Percentiles rank a stretch among this genome's conserved stretches.
These are phyloP conservation scores for Bombycilla garrulus DNA, from an alignment of 2,113 vertebrate species.

Conservation along the genomic window DNA sequence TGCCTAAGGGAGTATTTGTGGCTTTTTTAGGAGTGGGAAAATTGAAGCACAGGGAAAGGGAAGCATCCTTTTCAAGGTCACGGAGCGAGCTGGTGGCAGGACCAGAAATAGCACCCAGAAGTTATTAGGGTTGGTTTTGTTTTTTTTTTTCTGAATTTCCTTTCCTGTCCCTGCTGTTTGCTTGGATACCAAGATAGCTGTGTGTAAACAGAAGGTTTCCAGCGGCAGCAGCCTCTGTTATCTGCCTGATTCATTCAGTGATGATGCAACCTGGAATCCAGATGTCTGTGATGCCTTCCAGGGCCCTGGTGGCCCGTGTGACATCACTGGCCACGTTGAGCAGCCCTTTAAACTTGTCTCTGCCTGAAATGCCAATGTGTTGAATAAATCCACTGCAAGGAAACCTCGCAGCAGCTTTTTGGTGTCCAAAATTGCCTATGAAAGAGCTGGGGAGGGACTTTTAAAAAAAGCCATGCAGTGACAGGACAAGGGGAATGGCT, in stretches of 20 bases:
- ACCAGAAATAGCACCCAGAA: constrained; percentile 66
- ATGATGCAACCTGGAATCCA: constrained; percentile 9
- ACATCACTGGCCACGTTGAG: neutral
- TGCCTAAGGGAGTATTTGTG: neutral
- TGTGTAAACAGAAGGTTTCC: constrained; percentile 70
- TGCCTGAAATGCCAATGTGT: neutral
- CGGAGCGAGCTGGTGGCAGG: constrained; percentile 22
- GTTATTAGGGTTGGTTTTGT: neutral
- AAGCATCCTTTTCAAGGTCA: constrained; percentile 47
- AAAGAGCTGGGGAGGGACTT: neutral
- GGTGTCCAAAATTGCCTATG: neutral
- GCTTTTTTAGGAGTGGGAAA: constrained; percentile 21
- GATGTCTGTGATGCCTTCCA: neutral
- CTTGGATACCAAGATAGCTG: constrained; percentile 68
- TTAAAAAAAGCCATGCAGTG: neutral
- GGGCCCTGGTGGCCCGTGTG: neutral
- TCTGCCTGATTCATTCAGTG: constrained; percentile 43
- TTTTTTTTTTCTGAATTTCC: constrained; percentile 39
- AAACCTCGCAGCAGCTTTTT: neutral
- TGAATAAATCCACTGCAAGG: neutral
- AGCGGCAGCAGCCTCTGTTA: constrained; percentile 36
- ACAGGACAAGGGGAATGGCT: neutral
- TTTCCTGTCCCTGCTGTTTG: constrained; percentile 69
- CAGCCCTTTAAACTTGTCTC: neutral
- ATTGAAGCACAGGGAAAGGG: neutral